Evolutionary conservation across 2,888 invertebrate species (phyloP).

Genomic region (Eupithecia abbreviata): DNA sequence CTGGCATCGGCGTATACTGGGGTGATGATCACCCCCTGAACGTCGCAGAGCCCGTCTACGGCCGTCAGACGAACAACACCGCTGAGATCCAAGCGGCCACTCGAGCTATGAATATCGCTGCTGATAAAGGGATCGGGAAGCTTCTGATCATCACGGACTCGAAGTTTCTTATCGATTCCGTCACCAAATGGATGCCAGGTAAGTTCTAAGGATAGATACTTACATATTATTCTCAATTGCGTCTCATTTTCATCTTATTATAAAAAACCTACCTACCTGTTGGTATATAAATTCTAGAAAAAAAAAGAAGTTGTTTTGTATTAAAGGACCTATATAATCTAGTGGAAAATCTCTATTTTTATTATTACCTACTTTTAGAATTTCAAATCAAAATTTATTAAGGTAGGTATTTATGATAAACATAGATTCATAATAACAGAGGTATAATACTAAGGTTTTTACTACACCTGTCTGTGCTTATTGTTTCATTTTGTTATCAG

Average conservation of each 20-base stretch:
- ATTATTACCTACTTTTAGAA: too few relatives aligned
- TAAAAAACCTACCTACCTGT: too few relatives aligned
- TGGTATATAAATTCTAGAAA: background rate
- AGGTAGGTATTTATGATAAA: too few relatives aligned
- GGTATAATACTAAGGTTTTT: background rate
- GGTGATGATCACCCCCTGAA: constrained; percentile 90
- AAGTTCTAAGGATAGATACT: constrained; percentile 28
- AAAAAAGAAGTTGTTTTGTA: background rate
- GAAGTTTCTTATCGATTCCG: constrained; percentile 92
- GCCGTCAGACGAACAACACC: constrained; percentile 96
- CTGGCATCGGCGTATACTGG: constrained; percentile 97
- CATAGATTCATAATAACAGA: background rate
- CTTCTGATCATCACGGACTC: constrained; percentile 95
- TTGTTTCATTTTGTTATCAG: background rate
- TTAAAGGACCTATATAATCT: background rate
- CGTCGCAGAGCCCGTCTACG: constrained; percentile 89
- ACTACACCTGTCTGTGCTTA: background rate
- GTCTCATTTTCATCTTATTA: too few relatives aligned
- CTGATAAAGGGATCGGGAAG: constrained; percentile 86
- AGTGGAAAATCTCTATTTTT: too few relatives aligned
- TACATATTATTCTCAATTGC: too few relatives aligned
- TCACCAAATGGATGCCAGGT: constrained; percentile 93
- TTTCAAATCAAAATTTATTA: too few relatives aligned
- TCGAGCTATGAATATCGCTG: constrained; percentile 89
- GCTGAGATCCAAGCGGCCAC: constrained; percentile 97